Conservation (phyloP, 2,888 invertebrate species). For the Eremobia ochroleuca region DNA sequence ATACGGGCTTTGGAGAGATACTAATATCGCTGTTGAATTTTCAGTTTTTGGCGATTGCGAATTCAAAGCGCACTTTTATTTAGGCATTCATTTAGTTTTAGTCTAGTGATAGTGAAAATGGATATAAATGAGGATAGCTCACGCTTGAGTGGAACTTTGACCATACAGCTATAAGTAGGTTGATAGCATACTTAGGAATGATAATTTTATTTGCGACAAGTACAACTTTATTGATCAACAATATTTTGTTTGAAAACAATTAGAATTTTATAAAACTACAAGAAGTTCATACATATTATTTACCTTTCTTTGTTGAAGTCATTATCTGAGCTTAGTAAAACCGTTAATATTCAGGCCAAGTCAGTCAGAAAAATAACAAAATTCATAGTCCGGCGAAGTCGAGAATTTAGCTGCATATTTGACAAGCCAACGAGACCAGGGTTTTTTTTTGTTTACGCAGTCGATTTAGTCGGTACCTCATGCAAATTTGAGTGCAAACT, state of each 20-base stretch:
- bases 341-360: neutral
- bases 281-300: neutral
- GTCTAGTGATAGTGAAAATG: neutral
- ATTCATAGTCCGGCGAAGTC: neutral
- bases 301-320: neutral
- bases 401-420: neutral
- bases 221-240: constrained; percentile 51
- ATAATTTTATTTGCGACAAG: constrained; percentile 38
- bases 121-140: neutral
- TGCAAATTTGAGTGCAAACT: neutral
- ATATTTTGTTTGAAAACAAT: constrained; percentile 50
- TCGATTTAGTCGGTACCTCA: neutral
- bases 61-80: neutral
- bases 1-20: neutral
- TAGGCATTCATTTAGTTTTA: neutral
- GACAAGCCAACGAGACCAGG: neutral
- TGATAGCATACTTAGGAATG: neutral
- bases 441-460: neutral
- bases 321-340: neutral
- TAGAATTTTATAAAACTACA: neutral
- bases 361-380: neutral
- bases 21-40: neutral
- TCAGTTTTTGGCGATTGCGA: neutral
- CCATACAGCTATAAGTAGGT: neutral
- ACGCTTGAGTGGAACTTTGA: neutral